Conservation (phyloP, 2,113 vertebrate genomes). For the Lepus americanus region DNA sequence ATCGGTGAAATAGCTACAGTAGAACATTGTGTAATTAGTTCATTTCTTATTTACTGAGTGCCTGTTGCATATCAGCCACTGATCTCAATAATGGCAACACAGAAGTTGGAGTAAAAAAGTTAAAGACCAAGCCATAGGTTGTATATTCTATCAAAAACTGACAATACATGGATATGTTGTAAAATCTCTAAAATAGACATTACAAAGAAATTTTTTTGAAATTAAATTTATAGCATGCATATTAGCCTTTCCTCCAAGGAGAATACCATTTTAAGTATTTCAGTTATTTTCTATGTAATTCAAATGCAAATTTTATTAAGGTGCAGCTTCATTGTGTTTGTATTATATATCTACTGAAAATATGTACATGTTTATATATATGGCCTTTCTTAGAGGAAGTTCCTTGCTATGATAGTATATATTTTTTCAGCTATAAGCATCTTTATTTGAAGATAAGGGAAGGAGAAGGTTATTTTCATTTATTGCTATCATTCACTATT, state of each 20-base stretch:
- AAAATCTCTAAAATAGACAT: background rate
- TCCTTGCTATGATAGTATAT: background rate
- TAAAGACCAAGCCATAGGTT: background rate
- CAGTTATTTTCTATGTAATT: background rate
- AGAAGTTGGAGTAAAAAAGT: background rate
- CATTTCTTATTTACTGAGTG: background rate
- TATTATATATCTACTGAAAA: background rate
- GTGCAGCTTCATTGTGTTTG: background rate
- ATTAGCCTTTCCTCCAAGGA: background rate
- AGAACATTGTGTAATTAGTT: background rate
- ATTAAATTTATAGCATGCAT: background rate
- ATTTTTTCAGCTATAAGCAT: background rate
- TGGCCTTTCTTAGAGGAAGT: background rate
- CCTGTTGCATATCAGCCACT: background rate
- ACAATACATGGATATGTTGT: background rate
- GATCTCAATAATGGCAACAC: background rate
- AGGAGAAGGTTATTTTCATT: background rate
- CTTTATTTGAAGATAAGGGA: background rate
- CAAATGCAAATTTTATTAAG: background rate
- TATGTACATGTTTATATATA: background rate
- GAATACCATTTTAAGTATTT: background rate
- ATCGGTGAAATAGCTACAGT: background rate
- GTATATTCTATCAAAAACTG: background rate
- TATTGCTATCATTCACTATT: background rate
- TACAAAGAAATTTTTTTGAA: background rate